Conservation (phyloP, 2,888 invertebrate species). For the Chouioia cunea region DNA sequence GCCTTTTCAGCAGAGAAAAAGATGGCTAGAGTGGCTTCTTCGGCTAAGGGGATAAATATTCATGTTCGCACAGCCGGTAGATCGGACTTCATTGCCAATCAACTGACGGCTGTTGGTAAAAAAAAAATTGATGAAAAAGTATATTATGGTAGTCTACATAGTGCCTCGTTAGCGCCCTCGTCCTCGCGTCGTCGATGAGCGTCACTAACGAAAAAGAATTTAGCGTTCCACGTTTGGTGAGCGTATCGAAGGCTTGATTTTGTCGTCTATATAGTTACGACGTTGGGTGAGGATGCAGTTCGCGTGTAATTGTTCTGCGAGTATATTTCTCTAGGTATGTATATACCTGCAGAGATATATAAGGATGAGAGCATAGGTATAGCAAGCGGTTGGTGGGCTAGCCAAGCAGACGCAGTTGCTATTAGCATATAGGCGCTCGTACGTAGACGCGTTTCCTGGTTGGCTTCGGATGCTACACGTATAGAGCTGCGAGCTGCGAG, state of each 20-base stretch:
- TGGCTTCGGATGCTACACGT: constrained; percentile 49
- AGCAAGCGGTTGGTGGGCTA: too few species aligned
- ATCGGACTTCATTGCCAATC: constrained; percentile 67
- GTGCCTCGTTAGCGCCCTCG: too few species aligned
- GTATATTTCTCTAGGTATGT: constrained; percentile 56
- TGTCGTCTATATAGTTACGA: too few species aligned
- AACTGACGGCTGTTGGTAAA: constrained; percentile 62
- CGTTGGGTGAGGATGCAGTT: constrained; percentile 35
- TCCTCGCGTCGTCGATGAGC: too few species aligned
- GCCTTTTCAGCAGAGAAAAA: constrained; percentile 44
- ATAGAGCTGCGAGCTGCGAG: constrained; percentile 63
- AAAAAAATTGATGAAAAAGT: constrained; percentile 59
- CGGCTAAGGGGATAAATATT: constrained; percentile 67
- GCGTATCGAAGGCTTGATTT: too few species aligned
- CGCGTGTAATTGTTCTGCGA: constrained; percentile 65
- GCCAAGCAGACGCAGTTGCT: too few species aligned
- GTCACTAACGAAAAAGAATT: constrained; percentile 61
- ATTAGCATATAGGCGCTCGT: constrained; percentile 68
- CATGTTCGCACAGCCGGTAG: constrained; percentile 61
- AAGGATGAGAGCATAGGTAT: too few species aligned
- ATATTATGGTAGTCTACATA: too few species aligned
- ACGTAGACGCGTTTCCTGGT: constrained; percentile 17
- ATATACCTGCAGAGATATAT: too few species aligned
- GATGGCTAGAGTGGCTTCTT: constrained; percentile 57
- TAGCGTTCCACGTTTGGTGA: constrained; percentile 59